These are phyloP conservation scores for Tiaroga cobitis DNA, from an alignment of 2,797 vertebrate species.

Conservation along the genomic window DNA sequence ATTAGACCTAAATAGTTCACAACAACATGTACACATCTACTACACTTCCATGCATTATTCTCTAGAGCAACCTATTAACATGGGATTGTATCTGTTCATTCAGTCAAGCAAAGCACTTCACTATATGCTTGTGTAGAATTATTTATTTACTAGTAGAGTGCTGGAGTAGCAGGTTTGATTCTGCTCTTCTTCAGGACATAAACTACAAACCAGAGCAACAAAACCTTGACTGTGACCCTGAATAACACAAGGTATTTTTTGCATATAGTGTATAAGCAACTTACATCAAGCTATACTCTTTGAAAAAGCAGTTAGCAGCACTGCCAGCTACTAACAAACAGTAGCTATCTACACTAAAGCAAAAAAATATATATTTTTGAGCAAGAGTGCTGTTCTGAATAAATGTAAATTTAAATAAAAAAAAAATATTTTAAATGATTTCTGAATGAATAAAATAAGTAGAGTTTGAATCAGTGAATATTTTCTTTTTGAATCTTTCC, in stretches of 20 bases:
- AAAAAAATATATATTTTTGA: neutral
- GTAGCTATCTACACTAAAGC: neutral
- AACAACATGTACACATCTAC: neutral
- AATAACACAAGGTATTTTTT: neutral
- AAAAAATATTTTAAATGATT: neutral
- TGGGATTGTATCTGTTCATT: neutral
- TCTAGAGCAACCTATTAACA: neutral
- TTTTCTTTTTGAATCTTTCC: neutral
- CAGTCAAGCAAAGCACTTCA: slow-evolving; percentile 7
- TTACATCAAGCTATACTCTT: neutral
- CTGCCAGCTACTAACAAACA: neutral
- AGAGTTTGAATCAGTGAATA: neutral
- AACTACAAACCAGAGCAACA: neutral
- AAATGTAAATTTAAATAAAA: neutral
- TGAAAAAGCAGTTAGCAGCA: neutral
- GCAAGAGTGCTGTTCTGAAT: neutral
- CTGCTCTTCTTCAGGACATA: neutral
- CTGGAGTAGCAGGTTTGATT: neutral
- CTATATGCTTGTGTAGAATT: neutral
- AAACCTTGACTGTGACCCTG: neutral
- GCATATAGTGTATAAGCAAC: neutral
- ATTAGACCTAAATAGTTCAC: neutral
- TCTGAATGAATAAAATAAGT: neutral
- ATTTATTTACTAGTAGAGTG: slow-evolving; percentile 16
- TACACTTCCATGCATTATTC: slow-evolving; percentile 1